Conservation (phyloP, 2,888 invertebrate species). For the Microctonus aethiopoides region DNA sequence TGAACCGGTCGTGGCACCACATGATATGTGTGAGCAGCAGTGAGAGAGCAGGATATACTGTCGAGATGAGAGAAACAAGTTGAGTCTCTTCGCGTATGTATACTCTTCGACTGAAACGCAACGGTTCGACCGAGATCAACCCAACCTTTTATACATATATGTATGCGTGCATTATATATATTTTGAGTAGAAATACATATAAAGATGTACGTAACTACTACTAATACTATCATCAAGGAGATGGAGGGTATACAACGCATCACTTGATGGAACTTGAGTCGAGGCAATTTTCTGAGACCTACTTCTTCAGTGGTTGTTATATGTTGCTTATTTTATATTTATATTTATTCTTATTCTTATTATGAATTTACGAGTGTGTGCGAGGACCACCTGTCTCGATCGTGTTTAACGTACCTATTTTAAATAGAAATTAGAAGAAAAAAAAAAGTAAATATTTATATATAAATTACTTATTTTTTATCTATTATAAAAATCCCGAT, state of each 20-base stretch:
- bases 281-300: conserved; percentile 20
- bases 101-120: conserved; percentile 10
- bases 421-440: neutral
- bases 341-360: neutral
- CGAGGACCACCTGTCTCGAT: conserved; percentile 26
- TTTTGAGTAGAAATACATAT: neutral
- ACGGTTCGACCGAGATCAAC: conserved; percentile 28
- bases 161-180: neutral
- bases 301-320: neutral
- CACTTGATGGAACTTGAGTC: conserved; percentile 12
- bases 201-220: neutral
- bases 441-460: neutral
- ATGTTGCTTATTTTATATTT: neutral
- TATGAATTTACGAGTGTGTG: neutral
- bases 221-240: neutral
- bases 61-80: conserved; percentile 23
- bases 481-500: neutral
- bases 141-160: conserved; percentile 17
- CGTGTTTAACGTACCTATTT: conserved; percentile 11
- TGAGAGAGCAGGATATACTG: conserved; percentile 7
- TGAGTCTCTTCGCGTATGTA: conserved; percentile 8
- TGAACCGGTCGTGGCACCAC: conserved; percentile 4
- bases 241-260: neutral
- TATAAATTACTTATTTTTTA: no score
- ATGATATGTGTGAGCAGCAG: conserved; percentile 8